A percentile compares a stretch with the other conserved stretches of the same genome.
Evolutionary conservation across 2,888 invertebrate species (phyloP).

Genomic region (Chrysolina haemoptera): DNA sequence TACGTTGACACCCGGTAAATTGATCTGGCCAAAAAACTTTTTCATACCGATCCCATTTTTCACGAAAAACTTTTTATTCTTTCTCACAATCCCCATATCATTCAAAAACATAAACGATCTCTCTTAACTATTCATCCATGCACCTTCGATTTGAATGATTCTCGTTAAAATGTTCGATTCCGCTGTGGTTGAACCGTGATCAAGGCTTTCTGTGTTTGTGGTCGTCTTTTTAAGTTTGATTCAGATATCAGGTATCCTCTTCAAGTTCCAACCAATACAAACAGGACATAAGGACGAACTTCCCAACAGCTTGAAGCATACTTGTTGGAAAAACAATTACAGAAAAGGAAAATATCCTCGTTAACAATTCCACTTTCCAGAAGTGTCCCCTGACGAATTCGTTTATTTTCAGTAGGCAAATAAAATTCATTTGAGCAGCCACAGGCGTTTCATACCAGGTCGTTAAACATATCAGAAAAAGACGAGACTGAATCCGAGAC

Average conservation of each 20-base stretch:
- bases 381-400: neutral
- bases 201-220: neutral
- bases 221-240: neutral
- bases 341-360: neutral
- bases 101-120: neutral
- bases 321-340: constrained; percentile 3
- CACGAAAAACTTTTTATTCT: no score
- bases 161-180: neutral
- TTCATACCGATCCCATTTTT: no score
- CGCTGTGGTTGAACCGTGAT: neutral
- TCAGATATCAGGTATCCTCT: constrained; percentile 1
- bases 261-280: neutral
- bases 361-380: constrained; percentile 11
- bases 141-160: neutral
- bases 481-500: constrained; percentile 35
- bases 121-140: neutral
- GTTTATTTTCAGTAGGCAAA: constrained; percentile 37
- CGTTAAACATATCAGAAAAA: constrained; percentile 44
- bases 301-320: neutral
- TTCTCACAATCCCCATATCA: neutral
- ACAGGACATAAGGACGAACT: constrained; percentile 2
- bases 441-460: constrained; percentile 40
- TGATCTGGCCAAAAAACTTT: no score
- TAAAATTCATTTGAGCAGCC: constrained; percentile 37
- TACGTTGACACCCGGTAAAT: no score